Evolutionary conservation across 2,113 vertebrate genomes (phyloP).

Genomic region (Calidris pygmaea): DNA sequence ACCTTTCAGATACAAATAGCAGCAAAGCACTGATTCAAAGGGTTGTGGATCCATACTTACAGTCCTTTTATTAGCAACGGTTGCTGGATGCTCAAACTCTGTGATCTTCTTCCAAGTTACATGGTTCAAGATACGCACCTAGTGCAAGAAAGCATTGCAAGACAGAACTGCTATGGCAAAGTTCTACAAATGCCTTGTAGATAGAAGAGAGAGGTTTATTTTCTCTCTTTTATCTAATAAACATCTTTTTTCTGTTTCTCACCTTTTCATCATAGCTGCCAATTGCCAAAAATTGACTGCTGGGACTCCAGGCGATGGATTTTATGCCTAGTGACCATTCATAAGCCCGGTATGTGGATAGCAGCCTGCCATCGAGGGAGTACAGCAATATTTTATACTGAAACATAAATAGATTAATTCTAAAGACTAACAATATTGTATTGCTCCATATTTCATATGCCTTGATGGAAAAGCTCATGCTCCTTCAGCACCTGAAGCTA

Average conservation of each 20-base stretch:
- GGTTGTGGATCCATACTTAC: slow-evolving; percentile 71
- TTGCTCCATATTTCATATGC: too few species aligned
- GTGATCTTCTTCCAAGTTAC: slow-evolving; percentile 93
- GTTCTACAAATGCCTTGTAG: neutral
- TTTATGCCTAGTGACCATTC: slow-evolving; percentile 94
- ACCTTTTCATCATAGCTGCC: slow-evolving; percentile 98
- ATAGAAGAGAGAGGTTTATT: neutral
- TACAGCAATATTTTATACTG: slow-evolving; percentile 95
- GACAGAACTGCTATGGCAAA: neutral
- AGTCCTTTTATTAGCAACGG: slow-evolving; percentile 76
- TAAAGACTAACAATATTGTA: neutral
- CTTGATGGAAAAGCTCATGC: neutral
- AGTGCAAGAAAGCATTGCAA: neutral
- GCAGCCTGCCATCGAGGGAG: slow-evolving; percentile 91
- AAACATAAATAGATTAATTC: neutral
- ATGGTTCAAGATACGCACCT: slow-evolving; percentile 95
- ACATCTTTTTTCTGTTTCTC: neutral
- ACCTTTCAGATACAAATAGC: neutral
- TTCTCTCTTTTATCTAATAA: too few species aligned
- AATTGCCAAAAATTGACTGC: slow-evolving; percentile 93
- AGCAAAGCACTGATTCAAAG: neutral
- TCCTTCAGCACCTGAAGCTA: neutral
- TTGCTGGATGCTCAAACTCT: slow-evolving; percentile 85
- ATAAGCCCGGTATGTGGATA: slow-evolving; percentile 86
- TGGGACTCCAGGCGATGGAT: slow-evolving; percentile 90